phyloP scores from a whole-genome alignment of 1,140 invertebrate genomes.

The Bacillus rossius region DNA sequence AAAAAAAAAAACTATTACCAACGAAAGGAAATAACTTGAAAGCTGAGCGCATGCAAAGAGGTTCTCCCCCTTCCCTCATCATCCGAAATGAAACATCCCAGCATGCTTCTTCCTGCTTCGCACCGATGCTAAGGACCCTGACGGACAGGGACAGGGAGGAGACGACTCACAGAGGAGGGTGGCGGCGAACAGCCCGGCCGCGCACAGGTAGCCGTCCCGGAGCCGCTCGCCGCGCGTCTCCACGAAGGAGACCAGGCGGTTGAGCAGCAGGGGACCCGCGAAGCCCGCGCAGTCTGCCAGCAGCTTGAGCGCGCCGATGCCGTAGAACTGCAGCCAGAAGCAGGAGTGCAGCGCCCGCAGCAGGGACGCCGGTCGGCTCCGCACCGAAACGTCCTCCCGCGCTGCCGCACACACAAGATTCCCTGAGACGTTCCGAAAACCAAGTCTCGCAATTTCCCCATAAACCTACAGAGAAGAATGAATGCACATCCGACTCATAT shows the following conservation, averaged over 20 bases:
- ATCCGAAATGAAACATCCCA: too few relatives aligned
- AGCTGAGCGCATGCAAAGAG: too few relatives aligned
- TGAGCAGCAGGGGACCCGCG: conserved; percentile 83
- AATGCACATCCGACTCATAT: too few relatives aligned
- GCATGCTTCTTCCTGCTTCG: too few relatives aligned
- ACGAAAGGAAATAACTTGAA: too few relatives aligned
- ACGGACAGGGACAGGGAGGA: too few relatives aligned
- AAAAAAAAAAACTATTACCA: too few relatives aligned
- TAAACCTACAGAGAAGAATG: conserved; percentile 32
- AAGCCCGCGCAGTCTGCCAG: conserved; percentile 78
- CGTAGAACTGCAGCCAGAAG: conserved; percentile 86
- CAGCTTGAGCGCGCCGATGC: conserved; percentile 83
- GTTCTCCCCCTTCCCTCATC: too few relatives aligned
- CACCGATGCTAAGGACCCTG: too few relatives aligned
- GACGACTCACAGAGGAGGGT: conserved; percentile 54
- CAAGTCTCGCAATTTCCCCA: conserved; percentile 31
- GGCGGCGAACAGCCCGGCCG: conserved; percentile 58
- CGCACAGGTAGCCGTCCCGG: conserved; percentile 73
- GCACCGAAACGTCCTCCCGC: background rate
- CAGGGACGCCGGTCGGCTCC: conserved; percentile 15
- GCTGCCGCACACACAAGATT: too few relatives aligned
- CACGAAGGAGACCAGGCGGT: conserved; percentile 73
- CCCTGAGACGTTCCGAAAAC: too few relatives aligned
- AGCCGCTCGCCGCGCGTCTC: conserved; percentile 63
- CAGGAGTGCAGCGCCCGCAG: conserved; percentile 37